Evolutionary conservation across 2,888 invertebrate species (phyloP), one percentile per base, ranked within the genome.

Genomic region (Drosophila merina): DNA sequence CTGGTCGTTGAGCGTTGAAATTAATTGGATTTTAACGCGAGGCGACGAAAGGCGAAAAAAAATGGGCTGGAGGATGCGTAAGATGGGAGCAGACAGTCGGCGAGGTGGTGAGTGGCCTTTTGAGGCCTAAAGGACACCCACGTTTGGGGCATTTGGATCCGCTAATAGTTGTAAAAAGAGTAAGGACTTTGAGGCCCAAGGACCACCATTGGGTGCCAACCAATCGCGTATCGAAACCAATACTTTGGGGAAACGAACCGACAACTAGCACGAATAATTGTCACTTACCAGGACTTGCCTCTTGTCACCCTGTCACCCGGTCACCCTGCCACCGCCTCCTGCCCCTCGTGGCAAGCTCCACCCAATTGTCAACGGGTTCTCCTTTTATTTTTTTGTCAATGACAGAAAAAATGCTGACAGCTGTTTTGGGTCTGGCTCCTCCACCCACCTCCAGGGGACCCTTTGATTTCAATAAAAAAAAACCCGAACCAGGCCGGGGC

Each of bases 11-110:
- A 72, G 54, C 54, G 72, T 63, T 7, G 48, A 71, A 62, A 70
- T 70, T 70, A 70, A 70, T 70, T 70, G 71, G 56, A 20, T 55
- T 62, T 70, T 56, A 51, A 56, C 47, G 70, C 50, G 52, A 36
- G 48, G 45, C 49, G 59, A 59, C 68, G 49, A 60, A 60, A 44
- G 60, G 69, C 14, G 14, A 44, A 52, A 52, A 52, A 52, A 48
- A 48, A 40, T 57, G 28, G 57, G 28, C 14, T 30, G 30, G 45
- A 25, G 20, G 30, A 30, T 25, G 70, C 56, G 69, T 70, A 60
- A 44, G 38, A 60, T 60, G 44, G 69, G 10, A 68, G 69, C 68
- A 7, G 44, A 25, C 4, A 31, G 42, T 5, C 12, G 4, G 4
- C 2, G 9, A 42, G 42, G 7, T 42, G 14, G 20, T 8, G 8